Base-by-base conservation (phyloP, 2,888 invertebrate species). In the Autographa gamma region DNA sequence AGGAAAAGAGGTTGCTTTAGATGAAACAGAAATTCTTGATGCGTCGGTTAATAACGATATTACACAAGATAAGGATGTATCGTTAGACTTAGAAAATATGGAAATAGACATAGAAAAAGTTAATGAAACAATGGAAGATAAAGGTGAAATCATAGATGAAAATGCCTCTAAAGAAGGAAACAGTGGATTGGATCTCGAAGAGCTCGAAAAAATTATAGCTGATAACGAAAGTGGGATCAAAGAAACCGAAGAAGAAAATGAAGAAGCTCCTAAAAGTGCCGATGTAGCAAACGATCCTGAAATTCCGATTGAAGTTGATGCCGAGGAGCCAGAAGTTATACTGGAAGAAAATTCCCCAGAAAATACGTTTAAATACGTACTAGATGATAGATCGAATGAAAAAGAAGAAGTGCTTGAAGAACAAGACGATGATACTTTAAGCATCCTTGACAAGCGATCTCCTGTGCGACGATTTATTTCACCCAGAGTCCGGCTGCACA, bases 51-150 rank as follows among this genome's bases (percentile, higher is more conserved):
- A 56, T 31, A 61, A 56, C n/a, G 13, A 16, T 18, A 34, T 7
- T 13, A 32, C 43, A 43, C 41, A 66, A 31, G 34, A 58, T 19
- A 52, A 54, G 38, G 72, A 67, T 3, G 41, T 41, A 13, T 48
- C 19, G 19, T 34, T 65, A 0, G 41, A 69, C 19, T 56, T 58
- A 41, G 65, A 73, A n/a, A 25, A 16, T 18, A 32, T 66, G 32
- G n/a, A 25, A 54, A 38, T 38, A 11, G 38, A 38, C 2, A 8
- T 38, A 4, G 52, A 38, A 38, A 31, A 48, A 16, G 16, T 62
- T 43, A 32, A 5, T 34, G 16, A 60, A 0, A n/a, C 14, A 43
- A 6, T n/a, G 9, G n/a, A 52, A 19, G 9, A n/a, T 0, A 48
- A 18, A 19, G 31, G 41, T 25, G 25, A 19, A 56, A 56, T 0